Evolutionary conservation across 2,888 invertebrate species (phyloP), one percentile per base, ranked within the genome.

Genomic region (Plebejus melissa): DNA sequence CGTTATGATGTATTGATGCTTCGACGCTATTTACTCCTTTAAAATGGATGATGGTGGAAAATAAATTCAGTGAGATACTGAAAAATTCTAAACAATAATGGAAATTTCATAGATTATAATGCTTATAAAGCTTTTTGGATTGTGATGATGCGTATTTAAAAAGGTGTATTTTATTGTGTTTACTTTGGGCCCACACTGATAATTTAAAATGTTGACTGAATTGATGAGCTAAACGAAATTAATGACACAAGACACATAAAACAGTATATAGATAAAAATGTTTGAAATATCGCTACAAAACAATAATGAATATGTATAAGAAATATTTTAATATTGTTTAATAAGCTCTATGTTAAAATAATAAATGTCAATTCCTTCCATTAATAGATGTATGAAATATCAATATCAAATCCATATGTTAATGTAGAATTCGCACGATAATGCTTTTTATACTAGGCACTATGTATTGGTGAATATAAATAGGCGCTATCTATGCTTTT

Each of bases 281-380:
- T 60, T 60, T 32, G 13, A 32, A 65, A 22, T 65, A 11, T 13
- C 65, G 22, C 60, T 32, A 50, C 4, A 16, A 16, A 54, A 22
- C 22, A 22, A 54, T 16, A 54, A 54, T 54, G 16, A 54, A 16
- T 54, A 9, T 7, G 7, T 60, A 13, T 65, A 65, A 36, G 32
- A 16, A 13, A 65, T 32, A 65, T 13, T 32, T 32, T 13, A 5
- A 65, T 32, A 65, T 32, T 32, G 7, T 65, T 36, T 65, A 13
- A 46, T 46, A 46, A 9, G 11, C 46, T 46, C 9, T 46, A 46
- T 46, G 46, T 32, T 32, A 32, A 32, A 32, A 32, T 32, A 32
- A 32, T 32, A 32, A 65, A 36, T 36, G 65, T 36, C 65, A 65
- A 65, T 65, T 32, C 65, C 32, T 65, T 65, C 65, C 65, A 65